phyloP scores from a whole-genome alignment of 1,140 invertebrate species.

The Formica selysi region DNA sequence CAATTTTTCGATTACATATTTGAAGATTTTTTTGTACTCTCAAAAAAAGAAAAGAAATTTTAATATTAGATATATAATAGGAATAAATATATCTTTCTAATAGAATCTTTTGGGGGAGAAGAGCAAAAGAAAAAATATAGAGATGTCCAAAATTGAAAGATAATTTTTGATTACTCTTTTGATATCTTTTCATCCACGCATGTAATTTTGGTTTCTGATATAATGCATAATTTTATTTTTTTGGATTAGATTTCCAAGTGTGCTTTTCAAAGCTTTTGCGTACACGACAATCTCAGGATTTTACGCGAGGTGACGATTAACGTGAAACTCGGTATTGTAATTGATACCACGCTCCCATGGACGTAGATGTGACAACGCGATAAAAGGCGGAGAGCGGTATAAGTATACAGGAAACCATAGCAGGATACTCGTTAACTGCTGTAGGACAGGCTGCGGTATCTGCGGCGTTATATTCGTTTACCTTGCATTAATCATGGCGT shows the following conservation, averaged over 20 bases:
- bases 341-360: constrained; percentile 8
- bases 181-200: not conserved
- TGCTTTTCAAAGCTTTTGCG: not conserved
- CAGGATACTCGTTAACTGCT: constrained; percentile 80
- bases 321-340: constrained; percentile 9
- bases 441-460: constrained; percentile 84
- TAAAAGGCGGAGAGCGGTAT: not conserved
- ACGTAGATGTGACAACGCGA: not conserved
- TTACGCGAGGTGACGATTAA: not conserved
- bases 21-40: too few species aligned
- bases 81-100: not conserved
- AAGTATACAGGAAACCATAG: constrained; percentile 69
- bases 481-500: constrained; percentile 86
- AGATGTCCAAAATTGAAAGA: not conserved
- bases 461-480: constrained; percentile 86
- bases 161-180: not conserved
- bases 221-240: too few species aligned
- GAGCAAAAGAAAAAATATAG: not conserved
- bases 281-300: not conserved
- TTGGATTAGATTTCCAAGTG: not conserved
- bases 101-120: not conserved
- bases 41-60: too few species aligned
- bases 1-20: too few species aligned
- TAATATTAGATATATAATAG: too few species aligned
- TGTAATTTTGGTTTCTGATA: not conserved